A percentile compares a stretch with the other conserved stretches of the same genome.
These are phyloP conservation scores for Meghimatium bilineatum DNA, from an alignment of 2,888 invertebrate species.

Conservation along the genomic window DNA sequence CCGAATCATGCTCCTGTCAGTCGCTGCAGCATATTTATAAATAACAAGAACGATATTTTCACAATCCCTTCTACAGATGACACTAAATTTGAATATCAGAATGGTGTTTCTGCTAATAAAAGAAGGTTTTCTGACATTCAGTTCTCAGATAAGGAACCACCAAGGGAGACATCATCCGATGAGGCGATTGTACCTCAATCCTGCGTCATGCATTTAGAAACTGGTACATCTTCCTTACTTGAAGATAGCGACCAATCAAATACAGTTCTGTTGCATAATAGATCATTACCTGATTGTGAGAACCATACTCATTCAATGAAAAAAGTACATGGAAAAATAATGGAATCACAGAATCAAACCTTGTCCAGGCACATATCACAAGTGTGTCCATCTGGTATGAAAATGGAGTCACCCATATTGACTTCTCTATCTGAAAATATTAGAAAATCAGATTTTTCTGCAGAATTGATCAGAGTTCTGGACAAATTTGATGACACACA, in stretches of 20 bases:
- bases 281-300: background rate
- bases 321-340: background rate
- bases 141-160: background rate
- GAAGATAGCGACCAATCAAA: background rate
- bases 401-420: background rate
- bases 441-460: background rate
- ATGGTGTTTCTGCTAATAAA: background rate
- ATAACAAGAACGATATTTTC: background rate
- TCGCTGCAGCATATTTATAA: background rate
- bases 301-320: too few species aligned
- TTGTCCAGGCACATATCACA: background rate
- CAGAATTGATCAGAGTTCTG: too few species aligned
- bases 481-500: background rate
- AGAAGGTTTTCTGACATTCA: background rate
- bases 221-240: background rate
- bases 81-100: background rate
- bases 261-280: background rate
- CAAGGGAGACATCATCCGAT: background rate
- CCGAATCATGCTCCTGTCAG: background rate
- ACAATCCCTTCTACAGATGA: background rate
- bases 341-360: background rate
- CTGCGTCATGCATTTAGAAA: background rate
- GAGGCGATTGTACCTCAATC: background rate
- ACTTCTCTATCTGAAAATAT: background rate
- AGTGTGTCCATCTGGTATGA: background rate